Percentiles rank a stretch among this genome's conserved stretches.
Evolutionary conservation across 2,888 invertebrate species (phyloP).

Genomic region (Ernsta delagoae): DNA sequence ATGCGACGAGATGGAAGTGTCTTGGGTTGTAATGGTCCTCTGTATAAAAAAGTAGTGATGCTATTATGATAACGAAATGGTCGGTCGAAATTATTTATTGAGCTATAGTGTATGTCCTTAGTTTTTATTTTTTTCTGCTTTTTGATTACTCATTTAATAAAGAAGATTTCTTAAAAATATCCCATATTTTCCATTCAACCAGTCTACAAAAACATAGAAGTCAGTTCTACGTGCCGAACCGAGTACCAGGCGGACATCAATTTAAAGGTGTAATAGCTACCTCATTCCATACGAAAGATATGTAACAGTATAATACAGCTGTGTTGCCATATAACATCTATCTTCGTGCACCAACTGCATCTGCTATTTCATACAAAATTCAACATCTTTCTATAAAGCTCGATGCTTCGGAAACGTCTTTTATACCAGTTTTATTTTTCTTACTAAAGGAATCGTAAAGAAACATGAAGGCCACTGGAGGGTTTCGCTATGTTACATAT

Average conservation of each 20-base stretch:
- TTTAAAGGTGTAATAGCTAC: slow-evolving; percentile 44
- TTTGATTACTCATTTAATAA: no score
- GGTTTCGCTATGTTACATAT: not conserved
- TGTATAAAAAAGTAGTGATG: no score
- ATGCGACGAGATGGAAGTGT: slow-evolving; percentile 2
- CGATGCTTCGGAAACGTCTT: slow-evolving; percentile 40
- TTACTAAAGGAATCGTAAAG: not conserved
- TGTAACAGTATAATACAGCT: no score
- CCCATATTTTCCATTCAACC: no score
- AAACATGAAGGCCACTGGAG: not conserved
- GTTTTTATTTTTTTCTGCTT: no score
- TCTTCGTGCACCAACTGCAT: slow-evolving; percentile 52
- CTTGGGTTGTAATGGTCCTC: not conserved
- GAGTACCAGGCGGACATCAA: slow-evolving; percentile 32
- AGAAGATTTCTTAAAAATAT: no score
- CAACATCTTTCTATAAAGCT: slow-evolving; percentile 57
- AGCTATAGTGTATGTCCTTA: no score
- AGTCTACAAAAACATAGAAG: no score
- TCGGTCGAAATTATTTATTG: no score
- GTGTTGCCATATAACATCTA: no score
- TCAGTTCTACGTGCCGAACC: no score
- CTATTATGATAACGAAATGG: no score
- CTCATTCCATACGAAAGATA: slow-evolving; percentile 47
- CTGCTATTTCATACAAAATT: slow-evolving; percentile 71
- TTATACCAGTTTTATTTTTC: slow-evolving; percentile 24